Base-by-base conservation (phyloP, 2,797 vertebrate genomes). In the Staurois parvus region DNA sequence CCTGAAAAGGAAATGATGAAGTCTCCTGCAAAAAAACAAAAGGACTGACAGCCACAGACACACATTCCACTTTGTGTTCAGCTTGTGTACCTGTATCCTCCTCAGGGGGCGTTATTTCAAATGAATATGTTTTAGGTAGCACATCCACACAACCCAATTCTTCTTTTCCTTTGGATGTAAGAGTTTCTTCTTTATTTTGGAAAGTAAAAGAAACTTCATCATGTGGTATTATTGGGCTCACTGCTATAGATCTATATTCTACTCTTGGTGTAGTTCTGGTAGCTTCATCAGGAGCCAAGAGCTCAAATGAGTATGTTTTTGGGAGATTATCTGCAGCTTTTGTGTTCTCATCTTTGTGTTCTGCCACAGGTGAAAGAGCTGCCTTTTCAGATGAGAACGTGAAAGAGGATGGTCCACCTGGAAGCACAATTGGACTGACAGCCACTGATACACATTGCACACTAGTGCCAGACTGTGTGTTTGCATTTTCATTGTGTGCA, bases 381-480 rank as follows among this genome's bases (percentile, higher is more conserved):
- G 42, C 12, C 56, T 79, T 52, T 17, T 86, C 85, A 56, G 69
- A 17, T n/a, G 40, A 4, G 91, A 98, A 99, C 89, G 93, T 91
- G 87, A 95, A 95, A 37, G 94, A 90, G 0, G 92, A 91, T 37
- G 94, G 94, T 11, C 96, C 96, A 0, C 96, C 93, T 0, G 95
- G 96, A 40, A 97, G 97, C 6, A 97, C 98, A 97, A 99, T 98
- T 85, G 98, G 98, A 89, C 98, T 99, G 87, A 98, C 95, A 0
- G 98, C 98, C 24, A 92, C 97, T 0, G 98, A 99, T 78, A 95
- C 95, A 88, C 95, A 92, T 87, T 52, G 92, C 92, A 11, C 93
- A 94, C 95, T 96, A 32, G 94, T 93, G 85, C 96, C 97, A 80
- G 96, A 96, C 90, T 99, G 97, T 0, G 96, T 98, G 79, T 96